Evolutionary conservation across 2,888 invertebrate species (phyloP).

Genomic region (Trilocha varians): DNA sequence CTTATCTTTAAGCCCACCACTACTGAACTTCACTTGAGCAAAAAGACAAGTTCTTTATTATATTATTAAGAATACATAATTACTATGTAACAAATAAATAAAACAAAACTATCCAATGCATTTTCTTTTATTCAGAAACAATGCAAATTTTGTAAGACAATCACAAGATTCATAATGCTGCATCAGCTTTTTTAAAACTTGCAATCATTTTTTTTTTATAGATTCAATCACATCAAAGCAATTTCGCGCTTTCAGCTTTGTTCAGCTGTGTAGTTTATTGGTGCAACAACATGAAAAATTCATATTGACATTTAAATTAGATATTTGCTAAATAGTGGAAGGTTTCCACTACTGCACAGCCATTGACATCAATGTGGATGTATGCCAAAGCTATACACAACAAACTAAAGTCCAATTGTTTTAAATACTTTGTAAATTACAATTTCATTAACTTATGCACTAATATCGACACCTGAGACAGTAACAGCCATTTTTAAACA

Average conservation of each 20-base stretch:
- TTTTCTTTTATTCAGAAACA: constrained; percentile 55
- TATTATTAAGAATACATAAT: too few species aligned
- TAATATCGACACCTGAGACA: constrained; percentile 9
- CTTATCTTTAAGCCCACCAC: background rate
- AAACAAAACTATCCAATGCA: constrained; percentile 32
- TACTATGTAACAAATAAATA: constrained; percentile 2
- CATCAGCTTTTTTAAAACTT: background rate
- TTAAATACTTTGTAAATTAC: background rate
- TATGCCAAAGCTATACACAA: background rate
- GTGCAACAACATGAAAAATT: background rate
- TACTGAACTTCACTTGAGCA: background rate
- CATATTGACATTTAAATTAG: background rate
- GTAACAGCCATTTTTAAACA: constrained; percentile 6
- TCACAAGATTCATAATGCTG: constrained; percentile 40
- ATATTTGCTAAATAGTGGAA: background rate
- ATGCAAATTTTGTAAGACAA: constrained; percentile 48
- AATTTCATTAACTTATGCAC: background rate
- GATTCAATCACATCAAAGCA: background rate
- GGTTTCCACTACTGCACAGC: background rate
- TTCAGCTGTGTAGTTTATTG: background rate
- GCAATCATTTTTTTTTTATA: background rate
- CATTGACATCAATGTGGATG: background rate
- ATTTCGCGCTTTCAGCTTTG: background rate
- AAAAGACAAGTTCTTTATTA: too few species aligned
- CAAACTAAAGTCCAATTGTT: background rate